These are phyloP conservation scores for Drosophila prostipennis DNA, from an alignment of 2,888 invertebrate species.

Conservation along the genomic window DNA sequence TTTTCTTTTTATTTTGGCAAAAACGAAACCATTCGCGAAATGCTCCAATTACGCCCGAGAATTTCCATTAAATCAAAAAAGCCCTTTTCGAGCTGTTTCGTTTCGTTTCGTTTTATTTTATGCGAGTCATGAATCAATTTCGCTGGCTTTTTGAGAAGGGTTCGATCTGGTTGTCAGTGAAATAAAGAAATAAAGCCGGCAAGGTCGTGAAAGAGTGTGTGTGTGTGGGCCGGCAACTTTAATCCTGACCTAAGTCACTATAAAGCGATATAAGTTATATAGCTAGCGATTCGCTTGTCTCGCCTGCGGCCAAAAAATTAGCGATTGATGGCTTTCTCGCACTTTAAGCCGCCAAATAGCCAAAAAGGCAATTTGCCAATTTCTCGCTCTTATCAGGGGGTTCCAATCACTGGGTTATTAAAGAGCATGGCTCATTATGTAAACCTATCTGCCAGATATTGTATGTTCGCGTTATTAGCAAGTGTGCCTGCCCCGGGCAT, in stretches of 20 bases:
- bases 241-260: constrained; percentile 75
- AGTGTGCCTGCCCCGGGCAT: constrained; percentile 39
- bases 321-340: constrained; percentile 69
- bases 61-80: constrained; percentile 41
- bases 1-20: constrained; percentile 19
- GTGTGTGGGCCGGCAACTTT: constrained; percentile 37
- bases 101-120: constrained; percentile 18
- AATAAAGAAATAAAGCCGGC: constrained; percentile 35
- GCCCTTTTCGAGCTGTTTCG: constrained; percentile 17
- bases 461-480: constrained; percentile 64
- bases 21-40: constrained; percentile 55
- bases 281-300: constrained; percentile 24
- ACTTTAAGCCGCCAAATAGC: constrained; percentile 40
- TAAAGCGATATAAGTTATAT: not conserved
- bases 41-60: constrained; percentile 71
- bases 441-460: constrained; percentile 49
- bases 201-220: constrained; percentile 26
- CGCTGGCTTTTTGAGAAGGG: constrained; percentile 36
- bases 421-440: constrained; percentile 69
- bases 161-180: constrained; percentile 42
- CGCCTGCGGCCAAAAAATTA: constrained; percentile 31
- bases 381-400: constrained; percentile 66
- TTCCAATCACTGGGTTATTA: constrained; percentile 68
- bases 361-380: constrained; percentile 39
- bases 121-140: constrained; percentile 27